These are phyloP conservation scores for Clivina fossor DNA, from an alignment of 2,888 invertebrate genomes.

Conservation along the genomic window DNA sequence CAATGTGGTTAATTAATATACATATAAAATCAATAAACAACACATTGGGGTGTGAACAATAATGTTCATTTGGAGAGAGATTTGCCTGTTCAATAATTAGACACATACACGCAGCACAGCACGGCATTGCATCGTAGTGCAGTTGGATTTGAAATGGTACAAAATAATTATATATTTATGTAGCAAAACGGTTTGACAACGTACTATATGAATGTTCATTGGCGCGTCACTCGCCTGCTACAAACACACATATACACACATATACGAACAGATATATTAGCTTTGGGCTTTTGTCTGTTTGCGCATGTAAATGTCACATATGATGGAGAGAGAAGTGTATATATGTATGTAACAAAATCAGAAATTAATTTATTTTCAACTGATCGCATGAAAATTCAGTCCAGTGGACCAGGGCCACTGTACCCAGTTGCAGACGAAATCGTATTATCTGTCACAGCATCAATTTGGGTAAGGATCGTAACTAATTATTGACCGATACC, in stretches of 20 bases:
- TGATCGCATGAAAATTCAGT: slow-evolving; percentile 23
- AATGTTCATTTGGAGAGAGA: slow-evolving; percentile 20
- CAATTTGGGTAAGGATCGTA: slow-evolving; percentile 26
- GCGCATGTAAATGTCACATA: slow-evolving; percentile 20
- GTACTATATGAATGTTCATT: background rate
- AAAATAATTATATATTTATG: slow-evolving; percentile 26
- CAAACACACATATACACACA: too few species aligned
- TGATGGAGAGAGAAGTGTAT: too few species aligned
- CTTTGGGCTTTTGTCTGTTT: too few species aligned
- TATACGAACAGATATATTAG: too few species aligned
- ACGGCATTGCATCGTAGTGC: too few species aligned
- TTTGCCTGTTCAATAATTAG: too few species aligned
- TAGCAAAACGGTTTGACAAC: slow-evolving; percentile 16
- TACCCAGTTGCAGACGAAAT: too few species aligned
- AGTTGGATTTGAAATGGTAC: slow-evolving; percentile 19
- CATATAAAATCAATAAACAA: slow-evolving; percentile 21
- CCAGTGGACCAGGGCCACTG: slow-evolving; percentile 14
- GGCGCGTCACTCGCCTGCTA: background rate
- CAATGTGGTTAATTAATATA: too few species aligned
- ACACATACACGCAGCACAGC: too few species aligned
- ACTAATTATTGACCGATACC: slow-evolving; percentile 27
- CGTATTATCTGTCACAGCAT: slow-evolving; percentile 24
- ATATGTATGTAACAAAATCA: slow-evolving; percentile 29
- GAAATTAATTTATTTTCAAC: slow-evolving; percentile 28
- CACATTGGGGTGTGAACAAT: slow-evolving; percentile 18